These are phyloP conservation scores for Anorthoa munda DNA, from an alignment of 2,888 invertebrate species.

Conservation along the genomic window DNA sequence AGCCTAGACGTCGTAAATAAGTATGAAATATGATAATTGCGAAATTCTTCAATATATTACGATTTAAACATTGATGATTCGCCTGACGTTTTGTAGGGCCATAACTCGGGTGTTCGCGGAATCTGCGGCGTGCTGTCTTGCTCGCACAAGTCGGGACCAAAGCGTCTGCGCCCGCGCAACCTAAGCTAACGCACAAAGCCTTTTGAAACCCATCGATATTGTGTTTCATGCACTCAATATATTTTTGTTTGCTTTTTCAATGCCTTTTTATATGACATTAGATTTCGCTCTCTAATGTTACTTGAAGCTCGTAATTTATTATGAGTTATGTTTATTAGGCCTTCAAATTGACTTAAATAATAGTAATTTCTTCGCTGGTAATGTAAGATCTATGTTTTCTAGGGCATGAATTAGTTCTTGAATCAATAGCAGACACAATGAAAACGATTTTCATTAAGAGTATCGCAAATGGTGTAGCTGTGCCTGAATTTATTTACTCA, in stretches of 20 bases:
- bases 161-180: slow-evolving; percentile 49
- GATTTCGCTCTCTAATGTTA: slow-evolving; percentile 60
- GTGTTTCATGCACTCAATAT: slow-evolving; percentile 71
- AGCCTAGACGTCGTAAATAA: slow-evolving; percentile 90
- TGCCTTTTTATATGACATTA: slow-evolving; percentile 71
- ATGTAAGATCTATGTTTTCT: slow-evolving; percentile 1
- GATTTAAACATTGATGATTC: slow-evolving; percentile 90
- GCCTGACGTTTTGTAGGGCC: slow-evolving; percentile 88
- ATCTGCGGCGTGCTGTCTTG: slow-evolving; percentile 68
- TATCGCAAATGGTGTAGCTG: not conserved
- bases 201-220: slow-evolving; percentile 70
- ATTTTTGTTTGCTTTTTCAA: slow-evolving; percentile 77
- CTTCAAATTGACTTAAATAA: slow-evolving; percentile 42
- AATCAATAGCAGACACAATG: not conserved
- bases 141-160: slow-evolving; percentile 44
- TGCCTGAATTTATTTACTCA: too few species aligned
- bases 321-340: slow-evolving; percentile 56
- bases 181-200: slow-evolving; percentile 67
- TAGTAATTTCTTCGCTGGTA: slow-evolving; percentile 21
- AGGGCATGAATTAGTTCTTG: slow-evolving; percentile 9
- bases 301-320: slow-evolving; percentile 53
- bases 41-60: slow-evolving; percentile 91
- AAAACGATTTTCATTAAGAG: not conserved
- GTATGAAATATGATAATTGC: slow-evolving; percentile 91
- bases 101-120: slow-evolving; percentile 87